Conservation (phyloP, 2,113 vertebrate species). For the Clinocottus analis region DNA sequence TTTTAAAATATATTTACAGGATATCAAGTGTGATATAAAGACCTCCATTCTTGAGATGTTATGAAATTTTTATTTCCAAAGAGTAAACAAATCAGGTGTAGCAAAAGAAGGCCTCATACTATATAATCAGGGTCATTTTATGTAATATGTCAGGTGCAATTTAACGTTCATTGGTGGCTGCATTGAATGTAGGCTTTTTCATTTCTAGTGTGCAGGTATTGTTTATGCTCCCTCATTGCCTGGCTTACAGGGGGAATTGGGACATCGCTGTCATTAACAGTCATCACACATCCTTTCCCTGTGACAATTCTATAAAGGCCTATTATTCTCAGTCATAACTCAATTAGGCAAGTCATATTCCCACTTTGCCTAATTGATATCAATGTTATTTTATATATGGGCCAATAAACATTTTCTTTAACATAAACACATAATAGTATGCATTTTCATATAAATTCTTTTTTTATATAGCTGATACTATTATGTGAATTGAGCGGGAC, state of each 20-base stretch:
- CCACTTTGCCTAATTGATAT: not conserved
- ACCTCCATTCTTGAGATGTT: not conserved
- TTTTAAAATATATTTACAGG: not conserved
- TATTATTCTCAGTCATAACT: not conserved
- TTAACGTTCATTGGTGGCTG: not conserved
- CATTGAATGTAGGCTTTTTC: not conserved
- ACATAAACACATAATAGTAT: not conserved
- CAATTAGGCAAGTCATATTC: not conserved
- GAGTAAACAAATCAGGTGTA: too few species aligned
- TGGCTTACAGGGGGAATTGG: not conserved
- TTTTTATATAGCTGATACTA: not conserved
- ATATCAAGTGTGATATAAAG: not conserved
- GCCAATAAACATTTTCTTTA: not conserved
- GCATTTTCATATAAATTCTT: not conserved
- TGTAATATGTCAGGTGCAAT: not conserved
- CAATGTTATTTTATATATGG: not conserved
- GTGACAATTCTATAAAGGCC: not conserved
- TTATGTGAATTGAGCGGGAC: not conserved
- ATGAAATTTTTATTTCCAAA: not conserved
- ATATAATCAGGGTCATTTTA: too few species aligned
- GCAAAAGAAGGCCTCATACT: too few species aligned
- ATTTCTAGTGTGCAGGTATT: not conserved
- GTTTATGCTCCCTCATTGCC: not conserved
- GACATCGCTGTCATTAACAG: not conserved
- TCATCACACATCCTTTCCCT: not conserved